phyloP scores from a whole-genome alignment of 2,113 vertebrate species.

The Gallinago jamesoni region DNA sequence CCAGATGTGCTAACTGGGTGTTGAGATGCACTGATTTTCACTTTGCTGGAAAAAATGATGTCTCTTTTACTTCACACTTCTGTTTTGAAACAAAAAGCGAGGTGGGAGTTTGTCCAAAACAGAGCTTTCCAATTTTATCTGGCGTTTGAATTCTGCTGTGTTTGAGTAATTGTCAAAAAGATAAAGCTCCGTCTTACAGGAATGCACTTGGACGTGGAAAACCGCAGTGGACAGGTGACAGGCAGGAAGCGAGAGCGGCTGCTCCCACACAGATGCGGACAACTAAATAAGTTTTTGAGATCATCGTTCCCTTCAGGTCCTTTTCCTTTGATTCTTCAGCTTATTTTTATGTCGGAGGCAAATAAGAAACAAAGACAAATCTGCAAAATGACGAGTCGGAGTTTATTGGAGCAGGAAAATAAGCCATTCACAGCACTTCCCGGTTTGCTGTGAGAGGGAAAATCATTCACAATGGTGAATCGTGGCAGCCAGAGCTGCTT shows the following conservation, averaged over 20 bases:
- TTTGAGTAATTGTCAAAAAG: not conserved
- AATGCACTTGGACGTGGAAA: not conserved
- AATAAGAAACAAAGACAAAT: conserved; percentile 80
- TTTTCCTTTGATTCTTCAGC: conserved; percentile 73
- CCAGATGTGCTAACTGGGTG: conserved; percentile 62
- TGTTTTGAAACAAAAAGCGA: conserved; percentile 15
- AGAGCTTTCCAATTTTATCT: conserved; percentile 11
- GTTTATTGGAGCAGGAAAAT: conserved; percentile 78
- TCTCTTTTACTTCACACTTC: conserved; percentile 48
- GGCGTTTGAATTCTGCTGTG: not conserved
- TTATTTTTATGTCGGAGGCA: conserved; percentile 69
- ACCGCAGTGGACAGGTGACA: conserved; percentile 30
- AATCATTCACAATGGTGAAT: conserved; percentile 74
- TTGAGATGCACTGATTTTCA: conserved; percentile 55
- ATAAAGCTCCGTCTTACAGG: not conserved
- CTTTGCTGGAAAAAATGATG: conserved; percentile 47
- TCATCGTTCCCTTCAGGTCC: conserved; percentile 66
- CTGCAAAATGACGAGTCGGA: conserved; percentile 68
- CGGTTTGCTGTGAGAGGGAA: conserved; percentile 71
- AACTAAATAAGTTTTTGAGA: conserved; percentile 70
- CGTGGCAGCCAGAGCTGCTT: conserved; percentile 60
- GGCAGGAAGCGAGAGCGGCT: conserved; percentile 41
- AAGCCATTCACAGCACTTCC: conserved; percentile 66
- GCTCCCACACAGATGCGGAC: conserved; percentile 37
- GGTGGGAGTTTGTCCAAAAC: not conserved